Conservation (phyloP, 2,113 vertebrate species). For the Cathartes aura region DNA sequence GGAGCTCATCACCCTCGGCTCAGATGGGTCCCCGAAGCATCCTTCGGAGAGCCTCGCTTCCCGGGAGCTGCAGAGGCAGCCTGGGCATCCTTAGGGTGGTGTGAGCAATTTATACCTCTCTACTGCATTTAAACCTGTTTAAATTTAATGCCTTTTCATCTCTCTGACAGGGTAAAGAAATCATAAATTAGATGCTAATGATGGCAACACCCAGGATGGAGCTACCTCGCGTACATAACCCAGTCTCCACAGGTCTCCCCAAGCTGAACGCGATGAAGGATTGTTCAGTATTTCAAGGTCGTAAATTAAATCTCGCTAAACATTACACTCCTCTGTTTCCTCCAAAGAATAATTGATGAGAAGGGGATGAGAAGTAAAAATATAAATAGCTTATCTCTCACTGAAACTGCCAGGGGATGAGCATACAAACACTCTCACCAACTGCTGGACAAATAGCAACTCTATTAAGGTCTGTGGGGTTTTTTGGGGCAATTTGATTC, state of each 20-base stretch:
- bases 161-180: not conserved
- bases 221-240: accelerated
- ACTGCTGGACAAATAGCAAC: not conserved
- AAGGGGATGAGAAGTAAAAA: not conserved
- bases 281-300: not conserved
- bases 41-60: accelerated
- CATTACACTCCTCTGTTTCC: not conserved
- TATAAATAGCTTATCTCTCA: not conserved
- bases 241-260: not conserved
- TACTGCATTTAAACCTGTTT: not conserved
- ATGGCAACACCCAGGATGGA: not conserved
- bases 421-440: not conserved
- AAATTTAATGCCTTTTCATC: not conserved
- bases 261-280: not conserved
- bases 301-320: not conserved
- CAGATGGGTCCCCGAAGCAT: not conserved
- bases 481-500: not conserved
- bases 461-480: not conserved
- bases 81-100: not conserved
- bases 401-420: not conserved
- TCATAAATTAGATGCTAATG: not conserved
- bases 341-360: not conserved
- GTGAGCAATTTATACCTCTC: not conserved
- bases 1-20: not conserved
- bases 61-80: not conserved